phyloP scores from a whole-genome alignment of 2,113 vertebrate species.

The Girardinichthys multiradiatus region DNA sequence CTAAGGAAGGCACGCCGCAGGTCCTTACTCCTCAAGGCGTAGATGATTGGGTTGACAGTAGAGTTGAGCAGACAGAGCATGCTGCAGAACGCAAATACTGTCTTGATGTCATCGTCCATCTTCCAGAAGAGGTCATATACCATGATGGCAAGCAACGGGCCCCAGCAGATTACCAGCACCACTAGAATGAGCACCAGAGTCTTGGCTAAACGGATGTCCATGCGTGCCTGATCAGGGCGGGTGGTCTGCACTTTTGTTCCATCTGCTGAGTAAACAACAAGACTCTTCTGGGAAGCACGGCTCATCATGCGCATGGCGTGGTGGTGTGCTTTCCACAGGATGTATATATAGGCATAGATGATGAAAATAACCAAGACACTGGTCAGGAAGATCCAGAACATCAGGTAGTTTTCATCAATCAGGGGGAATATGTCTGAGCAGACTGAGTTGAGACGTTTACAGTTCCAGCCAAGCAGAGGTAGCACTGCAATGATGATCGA shows the following conservation, averaged over 20 bases:
- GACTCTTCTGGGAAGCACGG: slow-evolving; percentile 95
- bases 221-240: slow-evolving; percentile 94
- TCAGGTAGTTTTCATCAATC: slow-evolving; percentile 95
- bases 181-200: slow-evolving; percentile 97
- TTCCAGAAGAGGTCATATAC: slow-evolving; percentile 98
- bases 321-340: slow-evolving; percentile 98
- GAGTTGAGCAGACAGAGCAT: slow-evolving; percentile 99
- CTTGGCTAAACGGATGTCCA: slow-evolving; percentile 99
- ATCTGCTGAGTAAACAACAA: slow-evolving; percentile 92
- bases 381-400: slow-evolving; percentile 99
- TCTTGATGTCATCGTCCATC: slow-evolving; percentile 97
- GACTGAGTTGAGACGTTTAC: slow-evolving; percentile 92
- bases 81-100: slow-evolving; percentile 97
- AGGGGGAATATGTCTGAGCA: slow-evolving; percentile 99
- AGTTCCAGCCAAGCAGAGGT: slow-evolving; percentile 98
- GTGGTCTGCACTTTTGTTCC: slow-evolving; percentile 95
- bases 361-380: slow-evolving; percentile 94
- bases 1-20: slow-evolving; percentile 94
- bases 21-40: slow-evolving; percentile 97
- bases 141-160: slow-evolving; percentile 97
- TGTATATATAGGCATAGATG: slow-evolving; percentile 98
- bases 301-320: slow-evolving; percentile 96
- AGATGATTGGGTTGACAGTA: slow-evolving; percentile 98
- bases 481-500: slow-evolving; percentile 95
- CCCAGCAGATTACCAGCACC: slow-evolving; percentile 98